Percentiles rank a stretch among this genome's conserved stretches.
Evolutionary conservation across 2,113 vertebrate genomes (phyloP).

Genomic region (Nannobrachium achirus): DNA sequence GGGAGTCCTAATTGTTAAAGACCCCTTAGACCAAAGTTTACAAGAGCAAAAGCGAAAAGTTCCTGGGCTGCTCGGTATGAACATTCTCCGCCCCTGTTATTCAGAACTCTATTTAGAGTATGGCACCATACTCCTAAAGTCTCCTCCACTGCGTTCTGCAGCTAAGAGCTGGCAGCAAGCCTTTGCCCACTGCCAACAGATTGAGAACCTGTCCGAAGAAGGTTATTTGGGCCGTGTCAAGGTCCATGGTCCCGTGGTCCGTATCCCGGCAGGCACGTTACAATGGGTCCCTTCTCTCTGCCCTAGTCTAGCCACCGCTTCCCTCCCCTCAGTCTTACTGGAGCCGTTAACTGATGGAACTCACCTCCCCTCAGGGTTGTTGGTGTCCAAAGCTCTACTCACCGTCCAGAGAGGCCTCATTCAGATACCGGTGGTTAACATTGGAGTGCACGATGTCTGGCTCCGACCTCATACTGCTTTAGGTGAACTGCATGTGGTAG

Average conservation of each 20-base stretch:
- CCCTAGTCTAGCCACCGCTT: no score
- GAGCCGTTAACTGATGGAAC: background rate
- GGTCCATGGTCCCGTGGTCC: background rate
- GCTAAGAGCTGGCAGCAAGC: background rate
- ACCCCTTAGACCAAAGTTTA: background rate
- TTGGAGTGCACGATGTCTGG: background rate
- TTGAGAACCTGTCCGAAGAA: background rate
- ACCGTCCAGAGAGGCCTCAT: background rate
- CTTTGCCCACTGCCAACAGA: background rate
- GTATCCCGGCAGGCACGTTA: background rate
- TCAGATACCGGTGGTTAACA: background rate
- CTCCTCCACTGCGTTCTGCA: background rate
- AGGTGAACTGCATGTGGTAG: background rate
- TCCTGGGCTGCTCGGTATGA: conserved; percentile 18
- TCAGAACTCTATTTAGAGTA: background rate
- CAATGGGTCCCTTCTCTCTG: background rate
- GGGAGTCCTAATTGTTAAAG: conserved; percentile 19
- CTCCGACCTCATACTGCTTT: background rate
- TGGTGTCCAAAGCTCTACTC: background rate
- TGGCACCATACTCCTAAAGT: background rate
- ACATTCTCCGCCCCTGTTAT: conserved; percentile 10
- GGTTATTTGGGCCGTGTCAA: background rate
- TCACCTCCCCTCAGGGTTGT: background rate
- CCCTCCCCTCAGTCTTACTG: background rate
- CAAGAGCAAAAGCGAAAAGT: background rate